Evolutionary conservation across 2,113 vertebrate genomes (phyloP), one percentile per base, ranked within the genome.

Genomic region (Oreochromis tanganicae): DNA sequence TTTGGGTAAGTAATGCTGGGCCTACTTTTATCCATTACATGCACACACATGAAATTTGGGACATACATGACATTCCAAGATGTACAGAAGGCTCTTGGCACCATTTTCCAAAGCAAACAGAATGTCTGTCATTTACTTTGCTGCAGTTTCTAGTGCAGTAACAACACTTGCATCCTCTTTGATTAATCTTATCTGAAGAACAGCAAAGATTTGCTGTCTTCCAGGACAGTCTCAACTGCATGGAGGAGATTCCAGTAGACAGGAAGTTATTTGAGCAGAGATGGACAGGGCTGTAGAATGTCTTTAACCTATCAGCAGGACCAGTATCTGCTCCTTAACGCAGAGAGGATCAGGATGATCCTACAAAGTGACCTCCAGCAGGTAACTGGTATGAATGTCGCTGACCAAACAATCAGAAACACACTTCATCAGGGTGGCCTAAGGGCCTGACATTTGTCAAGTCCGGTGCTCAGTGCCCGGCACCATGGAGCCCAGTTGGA

Each of bases 221-320:
- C 61, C 61, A 66, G 0, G 10, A 66, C 1, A 38, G 13, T 66
- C 34, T 66, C 19, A 38, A 38, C 0, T 21, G 4, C 19, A 66
- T 38, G 4, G 19, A 66, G 38, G 19, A 68, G 63, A 68, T 21
- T 68, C 4, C 2, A 68, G 63, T 8, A 38, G 19, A 68, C 63
- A 68, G 19, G 34, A 21, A 38, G 63, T 68, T 38, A 68, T 68
- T 3, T 38, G 19, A 38, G 63, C 34, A 68, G 63, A 68, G 63
- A 34, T 68, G 34, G 34, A 38, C 11, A 38, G 34, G 63, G 0
- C 19, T 38, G 36, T 38, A 38, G 34, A 38, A 68, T 3, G 63
- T 68, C 34, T 3, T 66, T 66, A 66, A 66, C 3, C 19, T 12
- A 38, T 0, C 19, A 66, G 10, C 34, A 66, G 1, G 0, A 66